These are phyloP conservation scores for Hyppa rectilinea DNA, from an alignment of 2,888 invertebrate species.

Conservation along the genomic window DNA sequence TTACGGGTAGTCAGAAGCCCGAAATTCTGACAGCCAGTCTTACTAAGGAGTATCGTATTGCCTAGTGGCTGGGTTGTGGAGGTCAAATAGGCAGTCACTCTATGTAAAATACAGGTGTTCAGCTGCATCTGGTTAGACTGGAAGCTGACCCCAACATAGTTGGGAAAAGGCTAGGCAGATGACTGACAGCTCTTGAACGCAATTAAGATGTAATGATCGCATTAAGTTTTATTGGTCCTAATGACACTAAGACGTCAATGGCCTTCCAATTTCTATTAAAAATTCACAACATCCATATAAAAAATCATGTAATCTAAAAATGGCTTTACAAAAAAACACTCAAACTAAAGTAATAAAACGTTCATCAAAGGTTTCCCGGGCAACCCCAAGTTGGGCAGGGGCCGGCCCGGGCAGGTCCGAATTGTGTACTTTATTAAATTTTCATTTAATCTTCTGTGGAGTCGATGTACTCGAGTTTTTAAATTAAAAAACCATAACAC, in stretches of 20 bases:
- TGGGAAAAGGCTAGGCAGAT: no score
- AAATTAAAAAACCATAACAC: slow-evolving; percentile 40
- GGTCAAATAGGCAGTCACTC: no score
- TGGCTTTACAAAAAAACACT: slow-evolving; percentile 13
- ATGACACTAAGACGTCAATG: neutral
- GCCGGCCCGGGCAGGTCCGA: neutral
- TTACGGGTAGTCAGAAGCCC: no score
- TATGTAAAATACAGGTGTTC: no score
- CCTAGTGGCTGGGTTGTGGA: no score
- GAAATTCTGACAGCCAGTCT: no score
- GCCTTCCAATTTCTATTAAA: neutral
- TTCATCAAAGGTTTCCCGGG: slow-evolving; percentile 39
- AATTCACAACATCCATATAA: slow-evolving; percentile 1
- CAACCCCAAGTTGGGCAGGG: slow-evolving; percentile 10
- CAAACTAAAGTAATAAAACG: slow-evolving; percentile 35
- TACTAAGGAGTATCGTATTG: no score
- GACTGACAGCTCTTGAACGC: no score
- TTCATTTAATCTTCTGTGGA: slow-evolving; percentile 54
- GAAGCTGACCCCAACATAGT: no score
- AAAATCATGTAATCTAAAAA: slow-evolving; percentile 26
- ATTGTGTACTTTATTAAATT: slow-evolving; percentile 57
- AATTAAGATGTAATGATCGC: no score
- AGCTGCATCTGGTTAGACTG: no score
- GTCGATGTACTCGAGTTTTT: slow-evolving; percentile 20
- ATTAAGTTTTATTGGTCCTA: no score